These are phyloP conservation scores for Metacarcinus magister DNA, from an alignment of 2,888 invertebrate species.

Conservation along the genomic window DNA sequence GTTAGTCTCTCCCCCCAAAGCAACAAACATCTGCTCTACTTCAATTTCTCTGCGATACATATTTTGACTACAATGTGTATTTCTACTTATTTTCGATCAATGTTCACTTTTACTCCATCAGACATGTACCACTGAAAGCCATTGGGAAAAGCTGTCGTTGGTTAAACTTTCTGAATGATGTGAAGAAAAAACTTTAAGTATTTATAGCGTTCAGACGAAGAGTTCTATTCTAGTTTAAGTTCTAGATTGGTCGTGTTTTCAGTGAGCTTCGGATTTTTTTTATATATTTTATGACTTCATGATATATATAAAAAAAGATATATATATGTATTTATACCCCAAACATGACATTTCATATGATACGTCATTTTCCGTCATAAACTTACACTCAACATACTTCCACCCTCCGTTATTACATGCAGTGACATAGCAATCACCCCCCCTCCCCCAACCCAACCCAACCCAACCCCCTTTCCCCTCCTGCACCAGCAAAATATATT, in stretches of 20 bases:
- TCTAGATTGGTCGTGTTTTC: background rate
- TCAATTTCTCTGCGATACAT: background rate
- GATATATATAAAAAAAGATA: background rate
- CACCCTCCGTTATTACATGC: background rate
- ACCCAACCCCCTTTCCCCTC: background rate
- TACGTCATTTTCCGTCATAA: background rate
- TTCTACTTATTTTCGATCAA: background rate
- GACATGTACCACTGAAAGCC: background rate
- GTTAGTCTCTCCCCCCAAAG: background rate
- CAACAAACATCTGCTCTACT: background rate
- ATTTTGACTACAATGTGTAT: background rate
- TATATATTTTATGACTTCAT: background rate
- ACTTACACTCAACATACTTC: background rate
- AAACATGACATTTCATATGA: background rate
- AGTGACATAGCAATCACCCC: background rate
- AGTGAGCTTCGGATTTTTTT: background rate
- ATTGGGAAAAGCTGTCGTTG: background rate
- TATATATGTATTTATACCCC: background rate
- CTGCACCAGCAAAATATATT: background rate
- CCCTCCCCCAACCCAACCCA: background rate
- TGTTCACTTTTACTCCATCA: background rate
- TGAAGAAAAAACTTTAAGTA: background rate
- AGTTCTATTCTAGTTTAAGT: background rate
- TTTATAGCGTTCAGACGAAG: background rate
- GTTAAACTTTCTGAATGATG: background rate